These are phyloP conservation scores for Anastatus disparis DNA, from an alignment of 1,140 invertebrate genomes.

Conservation along the genomic window DNA sequence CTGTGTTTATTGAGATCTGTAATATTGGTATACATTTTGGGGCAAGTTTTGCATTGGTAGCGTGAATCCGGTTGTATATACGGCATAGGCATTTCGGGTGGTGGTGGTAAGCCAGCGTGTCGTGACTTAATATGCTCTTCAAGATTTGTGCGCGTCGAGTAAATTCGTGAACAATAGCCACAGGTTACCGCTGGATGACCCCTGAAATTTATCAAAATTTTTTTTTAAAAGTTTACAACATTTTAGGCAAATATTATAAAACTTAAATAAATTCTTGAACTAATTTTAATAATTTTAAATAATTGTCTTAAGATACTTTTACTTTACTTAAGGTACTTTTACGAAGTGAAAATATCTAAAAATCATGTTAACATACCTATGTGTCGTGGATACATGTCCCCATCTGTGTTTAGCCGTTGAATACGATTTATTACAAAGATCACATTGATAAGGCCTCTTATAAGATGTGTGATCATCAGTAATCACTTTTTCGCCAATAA, in stretches of 20 bases:
- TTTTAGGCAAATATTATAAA: too few relatives aligned
- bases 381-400: slow-evolving; percentile 67
- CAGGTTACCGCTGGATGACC: slow-evolving; percentile 68
- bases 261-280: too few relatives aligned
- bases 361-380: too few relatives aligned
- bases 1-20: slow-evolving; percentile 62
- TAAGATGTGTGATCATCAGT: slow-evolving; percentile 66
- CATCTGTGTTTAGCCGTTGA: slow-evolving; percentile 69
- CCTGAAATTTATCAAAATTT: slow-evolving; percentile 51
- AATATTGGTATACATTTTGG: slow-evolving; percentile 59
- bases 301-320: too few relatives aligned
- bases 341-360: too few relatives aligned
- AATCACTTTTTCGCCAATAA: slow-evolving; percentile 64
- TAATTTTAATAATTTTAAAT: too few relatives aligned
- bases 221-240: too few relatives aligned
- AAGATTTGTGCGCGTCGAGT: slow-evolving; percentile 65
- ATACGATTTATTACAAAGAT: slow-evolving; percentile 68
- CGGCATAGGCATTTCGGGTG: slow-evolving; percentile 48
- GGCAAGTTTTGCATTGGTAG: slow-evolving; percentile 61
- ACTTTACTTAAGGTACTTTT: too few relatives aligned
- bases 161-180: slow-evolving; percentile 64
- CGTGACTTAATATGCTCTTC: slow-evolving; percentile 66
- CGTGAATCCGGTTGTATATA: slow-evolving; percentile 56
- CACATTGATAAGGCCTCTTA: slow-evolving; percentile 67
- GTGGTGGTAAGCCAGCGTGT: slow-evolving; percentile 59